Conservation (phyloP, 23 tunicate species). For the Ascidia mentula region DNA sequence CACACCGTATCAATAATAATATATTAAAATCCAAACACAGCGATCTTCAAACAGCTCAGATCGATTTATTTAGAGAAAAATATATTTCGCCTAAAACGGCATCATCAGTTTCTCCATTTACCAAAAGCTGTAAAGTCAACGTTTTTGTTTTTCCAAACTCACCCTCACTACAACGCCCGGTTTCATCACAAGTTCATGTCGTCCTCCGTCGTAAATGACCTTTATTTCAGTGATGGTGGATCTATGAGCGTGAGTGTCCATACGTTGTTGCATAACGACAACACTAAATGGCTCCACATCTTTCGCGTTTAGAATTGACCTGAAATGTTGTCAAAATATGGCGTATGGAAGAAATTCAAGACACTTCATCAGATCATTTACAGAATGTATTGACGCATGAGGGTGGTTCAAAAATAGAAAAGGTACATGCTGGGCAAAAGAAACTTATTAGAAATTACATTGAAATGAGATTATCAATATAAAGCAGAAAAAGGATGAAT, state of each 20-base stretch:
- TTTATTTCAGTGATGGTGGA: background rate
- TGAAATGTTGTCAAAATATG: background rate
- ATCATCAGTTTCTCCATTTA: no score
- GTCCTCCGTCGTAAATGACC: background rate
- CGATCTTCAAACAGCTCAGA: no score
- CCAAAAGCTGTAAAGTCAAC: no score
- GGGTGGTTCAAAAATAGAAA: no score
- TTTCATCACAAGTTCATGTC: background rate
- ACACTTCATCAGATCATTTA: background rate
- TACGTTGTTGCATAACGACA: background rate
- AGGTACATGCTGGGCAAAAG: background rate
- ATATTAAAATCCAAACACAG: no score
- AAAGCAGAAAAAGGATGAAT: no score
- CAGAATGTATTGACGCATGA: no score
- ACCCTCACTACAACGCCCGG: background rate
- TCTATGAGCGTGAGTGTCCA: conserved; percentile 1
- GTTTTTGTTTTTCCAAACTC: no score
- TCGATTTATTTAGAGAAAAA: no score
- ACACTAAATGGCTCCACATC: background rate
- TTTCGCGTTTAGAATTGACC: conserved; percentile 1
- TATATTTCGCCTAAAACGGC: no score
- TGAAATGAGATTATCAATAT: background rate
- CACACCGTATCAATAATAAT: no score
- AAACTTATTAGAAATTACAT: background rate
- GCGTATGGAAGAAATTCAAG: background rate